These are phyloP conservation scores for Tholera decimalis DNA, from an alignment of 2,888 invertebrate species.

Conservation along the genomic window DNA sequence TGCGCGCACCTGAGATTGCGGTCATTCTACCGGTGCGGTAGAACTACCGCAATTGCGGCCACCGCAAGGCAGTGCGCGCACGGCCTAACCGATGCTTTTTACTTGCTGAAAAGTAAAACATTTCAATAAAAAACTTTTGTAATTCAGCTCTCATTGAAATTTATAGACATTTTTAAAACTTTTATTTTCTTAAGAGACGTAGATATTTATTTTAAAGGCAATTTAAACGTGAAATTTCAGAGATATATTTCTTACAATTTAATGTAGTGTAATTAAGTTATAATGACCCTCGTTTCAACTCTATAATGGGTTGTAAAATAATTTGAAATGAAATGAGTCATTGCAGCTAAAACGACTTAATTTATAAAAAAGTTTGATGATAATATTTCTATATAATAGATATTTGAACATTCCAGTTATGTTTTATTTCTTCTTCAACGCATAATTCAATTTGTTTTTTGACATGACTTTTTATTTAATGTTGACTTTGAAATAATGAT, in stretches of 20 bases:
- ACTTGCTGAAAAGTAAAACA: slow-evolving; percentile 10
- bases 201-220: slow-evolving; percentile 25
- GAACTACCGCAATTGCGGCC: too few species aligned
- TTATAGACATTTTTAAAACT: slow-evolving; percentile 37
- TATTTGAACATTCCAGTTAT: too few species aligned
- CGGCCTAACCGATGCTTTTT: slow-evolving; percentile 2
- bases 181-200: slow-evolving; percentile 21
- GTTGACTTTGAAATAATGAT: too few species aligned
- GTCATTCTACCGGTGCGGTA: too few species aligned
- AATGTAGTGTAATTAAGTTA: slow-evolving; percentile 20
- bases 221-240: background rate
- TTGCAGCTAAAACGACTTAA: slow-evolving; percentile 1
- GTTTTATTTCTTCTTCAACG: slow-evolving; percentile 20
- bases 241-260: slow-evolving; percentile 20
- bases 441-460: slow-evolving; percentile 61
- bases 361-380: background rate
- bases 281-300: slow-evolving; percentile 20
- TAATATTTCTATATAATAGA: background rate
- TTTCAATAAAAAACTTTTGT: slow-evolving; percentile 9
- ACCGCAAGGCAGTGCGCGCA: too few species aligned
- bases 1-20: too few species aligned
- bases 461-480: too few species aligned
- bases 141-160: slow-evolving; percentile 20
- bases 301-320: slow-evolving; percentile 8
- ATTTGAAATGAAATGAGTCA: slow-evolving; percentile 2